A percentile compares a stretch with the other conserved stretches of the same genome.
These are phyloP conservation scores for Apodemus sylvaticus DNA, from an alignment of 2,113 vertebrate genomes.

Conservation along the genomic window DNA sequence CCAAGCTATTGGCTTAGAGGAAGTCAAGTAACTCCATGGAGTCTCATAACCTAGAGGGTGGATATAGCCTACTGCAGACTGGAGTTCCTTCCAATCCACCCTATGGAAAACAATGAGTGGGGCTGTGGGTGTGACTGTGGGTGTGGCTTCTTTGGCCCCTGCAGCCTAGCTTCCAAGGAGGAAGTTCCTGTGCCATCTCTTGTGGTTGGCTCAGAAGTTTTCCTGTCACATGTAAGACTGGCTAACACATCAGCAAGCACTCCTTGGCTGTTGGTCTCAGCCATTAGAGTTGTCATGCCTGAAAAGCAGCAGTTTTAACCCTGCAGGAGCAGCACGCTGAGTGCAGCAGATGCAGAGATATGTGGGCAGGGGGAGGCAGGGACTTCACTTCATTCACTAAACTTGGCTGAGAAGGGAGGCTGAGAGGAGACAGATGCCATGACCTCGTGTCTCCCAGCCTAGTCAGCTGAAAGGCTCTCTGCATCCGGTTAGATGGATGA, in stretches of 20 bases:
- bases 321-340: not conserved
- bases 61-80: accelerated
- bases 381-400: not conserved
- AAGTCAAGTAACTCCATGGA: not conserved
- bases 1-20: not conserved
- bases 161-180: accelerated
- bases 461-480: not conserved
- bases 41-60: accelerated
- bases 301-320: not conserved
- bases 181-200: not conserved
- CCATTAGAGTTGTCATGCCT: not conserved
- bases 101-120: not conserved
- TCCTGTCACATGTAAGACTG: not conserved
- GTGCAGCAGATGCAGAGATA: no score
- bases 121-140: not conserved
- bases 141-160: not conserved
- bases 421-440: not conserved
- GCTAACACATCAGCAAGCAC: not conserved
- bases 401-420: not conserved
- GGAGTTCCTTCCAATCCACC: no score
- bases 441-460: not conserved
- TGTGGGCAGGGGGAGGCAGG: not conserved
- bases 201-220: not conserved
- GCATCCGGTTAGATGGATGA: not conserved
- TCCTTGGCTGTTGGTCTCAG: not conserved